Evolutionary conservation across 2,113 vertebrate species (phyloP).

Genomic region (Motacilla alba): DNA sequence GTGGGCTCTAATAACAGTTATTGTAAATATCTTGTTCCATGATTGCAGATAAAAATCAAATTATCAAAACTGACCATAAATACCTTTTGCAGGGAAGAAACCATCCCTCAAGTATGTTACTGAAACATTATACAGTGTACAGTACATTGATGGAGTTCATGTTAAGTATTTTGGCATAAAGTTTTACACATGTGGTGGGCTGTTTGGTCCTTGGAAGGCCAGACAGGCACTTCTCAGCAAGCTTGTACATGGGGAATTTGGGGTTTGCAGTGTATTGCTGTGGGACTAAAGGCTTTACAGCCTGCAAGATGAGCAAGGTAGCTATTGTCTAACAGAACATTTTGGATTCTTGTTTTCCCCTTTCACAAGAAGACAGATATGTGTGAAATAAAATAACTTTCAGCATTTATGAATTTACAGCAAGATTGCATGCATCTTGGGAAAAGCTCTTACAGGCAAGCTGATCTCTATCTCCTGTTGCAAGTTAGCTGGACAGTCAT

Average conservation of each 20-base stretch:
- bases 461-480: neutral
- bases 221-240: neutral
- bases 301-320: neutral
- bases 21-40: neutral
- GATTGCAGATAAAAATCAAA: neutral
- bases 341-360: neutral
- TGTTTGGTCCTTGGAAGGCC: neutral
- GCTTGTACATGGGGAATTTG: neutral
- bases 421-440: neutral
- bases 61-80: neutral
- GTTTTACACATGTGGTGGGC: neutral
- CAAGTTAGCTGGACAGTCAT: neutral
- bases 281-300: neutral
- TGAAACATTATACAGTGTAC: neutral
- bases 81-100: neutral
- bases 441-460: neutral
- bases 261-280: neutral
- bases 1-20: neutral
- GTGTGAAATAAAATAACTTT: neutral
- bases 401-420: neutral
- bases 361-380: neutral
- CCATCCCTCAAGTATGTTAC: neutral
- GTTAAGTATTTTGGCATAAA: neutral
- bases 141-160: neutral
- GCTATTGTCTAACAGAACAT: fast-evolving